Conservation (phyloP, 2,888 invertebrate species). For the Nomada hirtipes region DNA sequence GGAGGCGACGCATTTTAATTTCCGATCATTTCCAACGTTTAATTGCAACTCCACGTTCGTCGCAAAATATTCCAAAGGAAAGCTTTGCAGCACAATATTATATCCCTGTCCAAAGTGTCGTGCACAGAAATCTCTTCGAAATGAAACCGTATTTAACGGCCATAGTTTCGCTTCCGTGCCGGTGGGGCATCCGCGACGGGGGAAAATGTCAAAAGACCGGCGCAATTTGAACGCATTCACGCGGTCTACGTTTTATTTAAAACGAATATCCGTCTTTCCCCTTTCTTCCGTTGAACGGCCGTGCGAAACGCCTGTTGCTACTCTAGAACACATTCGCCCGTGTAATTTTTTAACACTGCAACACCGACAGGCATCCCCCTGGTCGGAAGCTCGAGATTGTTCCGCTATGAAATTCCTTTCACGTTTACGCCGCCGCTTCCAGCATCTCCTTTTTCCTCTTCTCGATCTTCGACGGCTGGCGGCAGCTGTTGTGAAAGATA, state of each 20-base stretch:
- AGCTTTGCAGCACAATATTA: neutral
- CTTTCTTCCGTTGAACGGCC: neutral
- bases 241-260: conserved; percentile 35
- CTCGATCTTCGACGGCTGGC: conserved; percentile 70
- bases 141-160: conserved; percentile 21
- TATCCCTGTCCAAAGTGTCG: neutral
- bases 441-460: conserved; percentile 56
- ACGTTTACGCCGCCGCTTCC: conserved; percentile 66
- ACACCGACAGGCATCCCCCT: conserved; percentile 29
- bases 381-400: conserved; percentile 54
- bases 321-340: conserved; percentile 32
- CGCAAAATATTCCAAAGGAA: neutral
- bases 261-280: conserved; percentile 6
- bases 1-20: no score
- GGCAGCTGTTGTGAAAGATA: conserved; percentile 71
- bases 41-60: neutral
- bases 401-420: conserved; percentile 67
- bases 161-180: no score
- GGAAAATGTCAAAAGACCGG: conserved; percentile 12
- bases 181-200: neutral
- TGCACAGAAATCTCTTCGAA: neutral
- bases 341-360: conserved; percentile 61
- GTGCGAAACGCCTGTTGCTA: conserved; percentile 65
- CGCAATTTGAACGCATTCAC: conserved; percentile 51
- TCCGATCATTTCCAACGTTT: neutral